These are phyloP conservation scores for Temnopleurus reevesii DNA, from an alignment of 53 echinoderm and acorn worm species.

Conservation along the genomic window DNA sequence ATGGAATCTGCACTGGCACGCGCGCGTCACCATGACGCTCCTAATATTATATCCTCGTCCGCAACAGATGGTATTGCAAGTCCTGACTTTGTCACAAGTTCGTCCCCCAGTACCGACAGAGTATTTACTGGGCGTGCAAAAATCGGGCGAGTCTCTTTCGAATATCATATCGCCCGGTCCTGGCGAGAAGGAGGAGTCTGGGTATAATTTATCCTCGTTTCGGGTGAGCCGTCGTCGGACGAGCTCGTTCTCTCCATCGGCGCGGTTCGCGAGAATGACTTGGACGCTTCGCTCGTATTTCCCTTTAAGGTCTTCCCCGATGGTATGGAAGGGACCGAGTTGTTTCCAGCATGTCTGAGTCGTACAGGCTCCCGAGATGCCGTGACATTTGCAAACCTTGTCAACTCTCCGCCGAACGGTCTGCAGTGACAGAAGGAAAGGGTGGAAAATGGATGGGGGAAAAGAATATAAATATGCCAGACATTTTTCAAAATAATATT, in stretches of 20 bases:
- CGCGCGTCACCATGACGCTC: slow-evolving; percentile 67
- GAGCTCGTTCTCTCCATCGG: slow-evolving; percentile 68
- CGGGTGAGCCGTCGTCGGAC: slow-evolving; percentile 53
- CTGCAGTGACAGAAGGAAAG: slow-evolving; percentile 59
- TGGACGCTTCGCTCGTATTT: slow-evolving; percentile 74
- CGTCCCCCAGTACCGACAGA: slow-evolving; percentile 78
- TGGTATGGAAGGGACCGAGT: slow-evolving; percentile 75
- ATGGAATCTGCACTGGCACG: slow-evolving; percentile 81
- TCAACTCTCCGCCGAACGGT: slow-evolving; percentile 69
- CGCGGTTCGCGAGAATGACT: slow-evolving; percentile 75
- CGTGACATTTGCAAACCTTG: slow-evolving; percentile 97
- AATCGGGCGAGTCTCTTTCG: slow-evolving; percentile 84
- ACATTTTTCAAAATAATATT: too few species aligned
- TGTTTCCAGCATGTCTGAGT: slow-evolving; percentile 96
- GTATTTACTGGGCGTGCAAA: slow-evolving; percentile 72
- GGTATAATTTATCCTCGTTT: slow-evolving; percentile 19
- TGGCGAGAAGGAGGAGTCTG: slow-evolving; percentile 47
- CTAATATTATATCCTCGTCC: slow-evolving; percentile 95
- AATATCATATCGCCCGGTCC: slow-evolving; percentile 72
- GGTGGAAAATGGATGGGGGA: background rate
- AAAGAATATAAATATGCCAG: background rate
- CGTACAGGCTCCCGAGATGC: slow-evolving; percentile 88
- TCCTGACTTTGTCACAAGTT: slow-evolving; percentile 74
- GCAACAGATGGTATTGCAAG: slow-evolving; percentile 91
- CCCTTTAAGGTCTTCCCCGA: slow-evolving; percentile 76